phyloP scores from a whole-genome alignment of 2,888 invertebrate genomes.

The Sepioteuthis lessoniana region DNA sequence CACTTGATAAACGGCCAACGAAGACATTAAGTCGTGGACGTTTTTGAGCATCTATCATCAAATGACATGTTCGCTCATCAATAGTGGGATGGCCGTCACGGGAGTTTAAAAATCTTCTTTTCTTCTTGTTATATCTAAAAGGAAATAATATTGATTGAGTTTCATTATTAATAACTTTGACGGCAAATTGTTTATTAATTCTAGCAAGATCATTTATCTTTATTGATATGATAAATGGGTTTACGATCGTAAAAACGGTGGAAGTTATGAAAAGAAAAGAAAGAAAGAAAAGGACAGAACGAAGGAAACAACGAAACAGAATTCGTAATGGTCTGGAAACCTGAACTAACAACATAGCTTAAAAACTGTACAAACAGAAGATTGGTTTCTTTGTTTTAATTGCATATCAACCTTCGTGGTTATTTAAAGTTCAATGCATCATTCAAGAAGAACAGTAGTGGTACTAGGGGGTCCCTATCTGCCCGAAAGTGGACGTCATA shows the following conservation, averaged over 20 bases:
- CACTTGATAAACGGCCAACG: neutral
- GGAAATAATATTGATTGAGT: neutral
- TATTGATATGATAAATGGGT: neutral
- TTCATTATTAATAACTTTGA: constrained; percentile 6
- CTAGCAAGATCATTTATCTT: neutral
- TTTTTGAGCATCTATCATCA: neutral
- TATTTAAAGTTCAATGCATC: too few species aligned
- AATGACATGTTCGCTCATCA: neutral
- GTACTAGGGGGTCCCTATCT: too few species aligned
- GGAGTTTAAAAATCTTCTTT: neutral
- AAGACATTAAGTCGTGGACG: neutral
- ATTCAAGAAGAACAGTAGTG: too few species aligned
- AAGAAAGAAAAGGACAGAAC: neutral
- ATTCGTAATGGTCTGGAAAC: too few species aligned
- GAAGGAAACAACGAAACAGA: neutral
- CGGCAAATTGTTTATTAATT: neutral
- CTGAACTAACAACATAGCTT: too few species aligned
- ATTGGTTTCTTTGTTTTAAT: too few species aligned
- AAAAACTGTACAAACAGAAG: too few species aligned
- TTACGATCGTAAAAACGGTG: neutral
- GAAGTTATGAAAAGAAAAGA: neutral
- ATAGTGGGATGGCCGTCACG: neutral
- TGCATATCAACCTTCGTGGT: too few species aligned
- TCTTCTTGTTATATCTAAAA: neutral
- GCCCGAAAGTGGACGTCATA: too few species aligned